Conservation (phyloP, 2,113 vertebrate species). For the Capreolus pygargus region DNA sequence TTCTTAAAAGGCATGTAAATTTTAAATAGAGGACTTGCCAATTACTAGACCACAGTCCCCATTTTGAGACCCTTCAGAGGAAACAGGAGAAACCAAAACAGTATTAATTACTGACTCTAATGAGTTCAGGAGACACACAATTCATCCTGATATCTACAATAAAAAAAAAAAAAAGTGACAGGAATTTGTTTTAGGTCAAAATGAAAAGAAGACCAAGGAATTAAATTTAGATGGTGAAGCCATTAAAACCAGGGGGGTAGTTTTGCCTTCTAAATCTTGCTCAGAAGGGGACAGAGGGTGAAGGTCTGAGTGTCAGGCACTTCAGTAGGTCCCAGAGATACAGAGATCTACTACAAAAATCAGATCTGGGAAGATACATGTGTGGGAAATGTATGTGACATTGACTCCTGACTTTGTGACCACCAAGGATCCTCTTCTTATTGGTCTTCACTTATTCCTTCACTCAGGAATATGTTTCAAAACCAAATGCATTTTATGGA, state of each 20-base stretch:
- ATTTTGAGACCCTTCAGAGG: neutral
- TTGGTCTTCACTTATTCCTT: neutral
- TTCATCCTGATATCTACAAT: neutral
- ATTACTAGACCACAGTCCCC: neutral
- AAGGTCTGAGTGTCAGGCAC: neutral
- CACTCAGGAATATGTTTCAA: neutral
- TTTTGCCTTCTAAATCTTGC: neutral
- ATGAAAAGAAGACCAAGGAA: neutral
- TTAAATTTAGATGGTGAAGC: neutral
- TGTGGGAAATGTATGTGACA: neutral
- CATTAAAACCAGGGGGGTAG: neutral
- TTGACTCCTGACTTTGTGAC: neutral
- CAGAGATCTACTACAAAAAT: neutral
- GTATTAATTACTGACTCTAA: neutral
- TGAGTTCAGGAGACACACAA: neutral
- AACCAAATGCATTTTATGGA: neutral
- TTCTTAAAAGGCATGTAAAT: neutral
- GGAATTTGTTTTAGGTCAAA: constrained; percentile 10
- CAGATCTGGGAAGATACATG: neutral
- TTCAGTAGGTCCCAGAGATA: neutral
- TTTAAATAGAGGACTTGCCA: neutral
- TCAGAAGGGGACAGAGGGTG: neutral
- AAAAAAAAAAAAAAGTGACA: neutral
- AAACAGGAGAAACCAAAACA: neutral
- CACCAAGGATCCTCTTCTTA: neutral